phyloP scores from a whole-genome alignment of 2,888 invertebrate genomes.

The Aphrophora alni region DNA sequence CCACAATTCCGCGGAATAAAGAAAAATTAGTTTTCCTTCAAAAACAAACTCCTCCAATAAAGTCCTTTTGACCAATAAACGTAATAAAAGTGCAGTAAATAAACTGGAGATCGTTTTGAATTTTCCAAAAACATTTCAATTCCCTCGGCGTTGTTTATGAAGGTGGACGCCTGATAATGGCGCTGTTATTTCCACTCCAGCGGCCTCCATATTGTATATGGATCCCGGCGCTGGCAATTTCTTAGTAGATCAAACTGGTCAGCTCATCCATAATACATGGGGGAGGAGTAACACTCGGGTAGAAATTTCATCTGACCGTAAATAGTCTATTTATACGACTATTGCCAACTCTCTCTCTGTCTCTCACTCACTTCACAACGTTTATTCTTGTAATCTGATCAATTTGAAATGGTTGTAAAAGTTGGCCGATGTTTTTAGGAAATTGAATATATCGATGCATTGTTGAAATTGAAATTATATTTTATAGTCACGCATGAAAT shows the following conservation, averaged over 20 bases:
- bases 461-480: too few species aligned
- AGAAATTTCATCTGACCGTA: not conserved
- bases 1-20: too few species aligned
- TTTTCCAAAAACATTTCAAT: not conserved
- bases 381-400: not conserved
- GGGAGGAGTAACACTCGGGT: not conserved
- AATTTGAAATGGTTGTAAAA: not conserved
- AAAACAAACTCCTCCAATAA: not conserved
- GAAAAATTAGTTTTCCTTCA: not conserved
- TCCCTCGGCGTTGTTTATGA: not conserved
- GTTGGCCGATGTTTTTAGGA: not conserved
- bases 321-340: not conserved
- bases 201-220: not conserved
- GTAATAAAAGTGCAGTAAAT: not conserved
- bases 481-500: too few species aligned
- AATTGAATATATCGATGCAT: too few species aligned
- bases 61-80: not conserved
- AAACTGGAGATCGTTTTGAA: not conserved
- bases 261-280: not conserved
- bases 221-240: not conserved
- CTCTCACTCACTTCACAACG: too few species aligned
- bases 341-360: not conserved
- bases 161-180: not conserved
- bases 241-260: not conserved
- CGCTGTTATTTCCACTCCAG: not conserved